phyloP scores from a whole-genome alignment of 2,888 invertebrate genomes.

The Myopa tessellatipennis region DNA sequence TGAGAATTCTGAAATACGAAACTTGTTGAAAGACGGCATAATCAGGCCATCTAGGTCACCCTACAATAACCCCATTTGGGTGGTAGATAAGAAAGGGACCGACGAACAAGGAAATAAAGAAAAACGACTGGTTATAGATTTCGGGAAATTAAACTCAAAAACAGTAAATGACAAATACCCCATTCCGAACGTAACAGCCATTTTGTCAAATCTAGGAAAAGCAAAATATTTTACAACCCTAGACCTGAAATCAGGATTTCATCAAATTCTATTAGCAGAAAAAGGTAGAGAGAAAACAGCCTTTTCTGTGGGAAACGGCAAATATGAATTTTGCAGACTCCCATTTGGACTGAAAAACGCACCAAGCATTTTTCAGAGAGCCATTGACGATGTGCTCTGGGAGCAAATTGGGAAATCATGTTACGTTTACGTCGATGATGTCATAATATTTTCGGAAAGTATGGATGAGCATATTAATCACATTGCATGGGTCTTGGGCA shows the following conservation, averaged over 20 bases:
- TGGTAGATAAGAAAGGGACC: conserved; percentile 24
- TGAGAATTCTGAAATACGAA: conserved; percentile 37
- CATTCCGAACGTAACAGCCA: conserved; percentile 40
- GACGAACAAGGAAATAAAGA: conserved; percentile 22
- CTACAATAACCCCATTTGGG: conserved; percentile 40
- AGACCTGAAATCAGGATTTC: conserved; percentile 46
- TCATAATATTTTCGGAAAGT: conserved; percentile 40
- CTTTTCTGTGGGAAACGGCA: conserved; percentile 41
- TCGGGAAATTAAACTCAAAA: conserved; percentile 37
- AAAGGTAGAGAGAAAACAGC: conserved; percentile 44
- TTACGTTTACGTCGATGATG: conserved; percentile 41
- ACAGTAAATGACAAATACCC: conserved; percentile 48
- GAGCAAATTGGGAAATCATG: conserved; percentile 41
- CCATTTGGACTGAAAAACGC: conserved; percentile 42
- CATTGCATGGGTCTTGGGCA: conserved; percentile 37
- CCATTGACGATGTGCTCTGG: conserved; percentile 39
- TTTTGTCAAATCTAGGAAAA: conserved; percentile 42
- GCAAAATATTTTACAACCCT: conserved; percentile 42
- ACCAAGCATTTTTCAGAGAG: conserved; percentile 31
- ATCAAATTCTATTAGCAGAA: conserved; percentile 43
- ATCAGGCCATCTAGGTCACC: conserved; percentile 40
- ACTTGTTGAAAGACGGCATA: conserved; percentile 36
- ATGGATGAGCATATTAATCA: conserved; percentile 36
- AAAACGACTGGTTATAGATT: conserved; percentile 32
- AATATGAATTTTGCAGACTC: conserved; percentile 44